Conservation (phyloP, 2,888 invertebrate genomes). For the Belgica antarctica region DNA sequence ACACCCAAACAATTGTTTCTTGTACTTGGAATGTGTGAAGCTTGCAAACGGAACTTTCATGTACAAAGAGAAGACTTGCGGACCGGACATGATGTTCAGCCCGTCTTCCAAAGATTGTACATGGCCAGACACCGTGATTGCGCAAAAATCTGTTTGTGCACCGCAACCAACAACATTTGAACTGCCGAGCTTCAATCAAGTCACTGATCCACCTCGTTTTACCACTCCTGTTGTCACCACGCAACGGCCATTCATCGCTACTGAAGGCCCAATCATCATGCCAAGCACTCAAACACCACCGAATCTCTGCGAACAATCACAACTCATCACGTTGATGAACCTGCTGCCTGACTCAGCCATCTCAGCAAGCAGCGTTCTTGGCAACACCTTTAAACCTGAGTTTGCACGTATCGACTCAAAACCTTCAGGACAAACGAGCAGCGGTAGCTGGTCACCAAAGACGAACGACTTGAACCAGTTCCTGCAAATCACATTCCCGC, state of each 20-base stretch:
- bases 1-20: slow-evolving; percentile 65
- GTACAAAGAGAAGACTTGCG: slow-evolving; percentile 66
- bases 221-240: not conserved
- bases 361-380: slow-evolving; percentile 60
- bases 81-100: slow-evolving; percentile 66
- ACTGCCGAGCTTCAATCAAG: not conserved
- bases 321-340: slow-evolving; percentile 55
- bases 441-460: slow-evolving; percentile 70
- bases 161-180: not conserved
- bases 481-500: slow-evolving; percentile 66
- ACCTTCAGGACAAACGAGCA: slow-evolving; percentile 47
- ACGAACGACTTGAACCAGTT: slow-evolving; percentile 63
- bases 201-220: too few species aligned
- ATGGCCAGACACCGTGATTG: not conserved
- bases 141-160: not conserved
- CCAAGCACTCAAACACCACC: slow-evolving; percentile 55
- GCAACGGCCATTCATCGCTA: not conserved
- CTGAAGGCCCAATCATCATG: slow-evolving; percentile 45
- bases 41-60: slow-evolving; percentile 53
- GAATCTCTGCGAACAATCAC: slow-evolving; percentile 53
- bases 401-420: slow-evolving; percentile 57
- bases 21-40: slow-evolving; percentile 68
- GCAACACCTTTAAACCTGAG: slow-evolving; percentile 57
- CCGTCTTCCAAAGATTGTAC: slow-evolving; percentile 56
- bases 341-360: slow-evolving; percentile 59